These are phyloP conservation scores for Drosophila arawakana DNA, from an alignment of 1,140 invertebrate species.

Conservation along the genomic window DNA sequence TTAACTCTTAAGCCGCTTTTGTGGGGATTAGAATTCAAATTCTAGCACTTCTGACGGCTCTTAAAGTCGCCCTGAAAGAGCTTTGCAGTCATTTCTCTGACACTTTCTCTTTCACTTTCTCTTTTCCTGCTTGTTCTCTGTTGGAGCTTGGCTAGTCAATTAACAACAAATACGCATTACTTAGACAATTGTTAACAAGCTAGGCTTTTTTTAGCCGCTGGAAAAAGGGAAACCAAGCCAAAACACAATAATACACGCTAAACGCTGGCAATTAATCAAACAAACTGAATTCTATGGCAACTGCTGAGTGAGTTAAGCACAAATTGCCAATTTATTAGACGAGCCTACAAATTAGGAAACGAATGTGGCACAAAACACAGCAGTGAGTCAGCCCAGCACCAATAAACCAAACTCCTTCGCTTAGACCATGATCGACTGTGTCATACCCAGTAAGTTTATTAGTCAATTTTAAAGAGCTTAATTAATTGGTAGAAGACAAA, in stretches of 20 bases:
- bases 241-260: constrained; percentile 24
- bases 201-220: neutral
- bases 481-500: too few relatives aligned
- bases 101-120: neutral
- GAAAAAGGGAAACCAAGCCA: neutral
- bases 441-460: neutral
- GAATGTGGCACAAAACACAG: constrained; percentile 39
- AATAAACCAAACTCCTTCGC: neutral
- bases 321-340: constrained; percentile 72
- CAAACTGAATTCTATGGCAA: constrained; percentile 22
- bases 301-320: constrained; percentile 64
- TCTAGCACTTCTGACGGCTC: neutral
- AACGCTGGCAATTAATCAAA: constrained; percentile 67
- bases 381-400: constrained; percentile 18
- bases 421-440: neutral
- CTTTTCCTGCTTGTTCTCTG: neutral
- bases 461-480: too few relatives aligned
- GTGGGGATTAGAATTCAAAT: constrained; percentile 2
- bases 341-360: constrained; percentile 52
- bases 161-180: constrained; percentile 18
- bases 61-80: neutral
- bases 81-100: constrained; percentile 6
- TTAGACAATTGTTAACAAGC: constrained; percentile 23
- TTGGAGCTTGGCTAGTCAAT: constrained; percentile 2
- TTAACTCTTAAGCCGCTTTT: constrained; percentile 23